A percentile compares a stretch with the other conserved stretches of the same genome.
Evolutionary conservation across 2,888 invertebrate genomes (phyloP).

Genomic region (Diploptera punctata): DNA sequence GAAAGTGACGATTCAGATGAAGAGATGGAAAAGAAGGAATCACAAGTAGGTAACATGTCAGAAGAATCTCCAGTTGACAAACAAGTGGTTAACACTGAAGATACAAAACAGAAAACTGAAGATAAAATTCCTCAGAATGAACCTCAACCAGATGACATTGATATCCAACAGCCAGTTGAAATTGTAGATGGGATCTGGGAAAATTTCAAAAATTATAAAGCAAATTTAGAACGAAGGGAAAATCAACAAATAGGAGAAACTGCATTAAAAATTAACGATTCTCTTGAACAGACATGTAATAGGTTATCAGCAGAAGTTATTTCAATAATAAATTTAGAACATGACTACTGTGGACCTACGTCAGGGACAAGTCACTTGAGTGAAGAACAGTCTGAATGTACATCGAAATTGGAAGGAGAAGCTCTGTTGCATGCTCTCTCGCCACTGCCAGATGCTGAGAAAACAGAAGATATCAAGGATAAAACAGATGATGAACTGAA

Average conservation of each 20-base stretch:
- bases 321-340: constrained; percentile 62
- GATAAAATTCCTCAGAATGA: constrained; percentile 9
- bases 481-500: constrained; percentile 53
- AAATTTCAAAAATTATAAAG: constrained; percentile 77
- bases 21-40: constrained; percentile 54
- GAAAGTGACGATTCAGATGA: constrained; percentile 80
- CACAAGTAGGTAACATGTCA: neutral
- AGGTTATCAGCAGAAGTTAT: constrained; percentile 11
- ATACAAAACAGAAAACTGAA: constrained; percentile 17
- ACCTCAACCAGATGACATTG: neutral
- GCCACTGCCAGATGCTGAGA: neutral
- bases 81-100: constrained; percentile 8
- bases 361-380: constrained; percentile 10
- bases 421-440: neutral
- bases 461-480: constrained; percentile 46
- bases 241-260: constrained; percentile 29
- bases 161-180: constrained; percentile 60
- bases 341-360: constrained; percentile 71
- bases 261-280: neutral
- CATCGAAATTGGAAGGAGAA: neutral
- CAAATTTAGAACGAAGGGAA: constrained; percentile 66
- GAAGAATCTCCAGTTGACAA: constrained; percentile 45
- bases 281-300: neutral
- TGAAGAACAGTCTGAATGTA: constrained; percentile 4
- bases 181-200: constrained; percentile 77